A percentile compares a stretch with the other conserved stretches of the same genome.
These are phyloP conservation scores for Axea sp. DNA, from an alignment of 2,888 invertebrate genomes.

Conservation along the genomic window DNA sequence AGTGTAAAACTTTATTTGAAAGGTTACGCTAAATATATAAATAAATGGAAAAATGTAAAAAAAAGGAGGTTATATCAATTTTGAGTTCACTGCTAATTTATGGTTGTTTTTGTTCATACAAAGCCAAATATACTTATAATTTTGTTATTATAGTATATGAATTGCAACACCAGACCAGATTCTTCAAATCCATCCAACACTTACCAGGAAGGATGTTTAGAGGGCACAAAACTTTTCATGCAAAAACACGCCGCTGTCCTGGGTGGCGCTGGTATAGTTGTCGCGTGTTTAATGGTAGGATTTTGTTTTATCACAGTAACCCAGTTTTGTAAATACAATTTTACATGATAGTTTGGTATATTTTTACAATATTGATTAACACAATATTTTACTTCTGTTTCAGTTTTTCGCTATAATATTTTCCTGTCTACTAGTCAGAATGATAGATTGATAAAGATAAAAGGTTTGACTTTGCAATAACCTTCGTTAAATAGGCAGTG, in stretches of 20 bases:
- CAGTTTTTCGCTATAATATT: slow-evolving; percentile 92
- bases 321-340: no score
- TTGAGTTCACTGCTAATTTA: slow-evolving; percentile 14
- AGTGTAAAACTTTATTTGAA: no score
- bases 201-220: slow-evolving; percentile 88
- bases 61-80: no score
- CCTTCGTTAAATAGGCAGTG: no score
- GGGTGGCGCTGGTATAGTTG: slow-evolving; percentile 89
- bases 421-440: slow-evolving; percentile 90
- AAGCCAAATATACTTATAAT: no score
- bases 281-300: slow-evolving; percentile 91
- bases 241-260: slow-evolving; percentile 89
- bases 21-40: no score
- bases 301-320: not conserved
- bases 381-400: slow-evolving; percentile 70
- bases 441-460: slow-evolving; percentile 83
- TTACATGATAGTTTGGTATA: no score
- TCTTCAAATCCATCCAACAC: slow-evolving; percentile 82
- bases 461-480: no score
- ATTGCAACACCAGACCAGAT: slow-evolving; percentile 71
- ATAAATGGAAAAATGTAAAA: no score
- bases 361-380: no score
- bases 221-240: slow-evolving; percentile 85
- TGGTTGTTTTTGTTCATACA: slow-evolving; percentile 11
- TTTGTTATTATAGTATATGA: slow-evolving; percentile 77